Base-by-base conservation (phyloP, 1,140 invertebrate species). In the Pseudomyrmex pallidus region DNA sequence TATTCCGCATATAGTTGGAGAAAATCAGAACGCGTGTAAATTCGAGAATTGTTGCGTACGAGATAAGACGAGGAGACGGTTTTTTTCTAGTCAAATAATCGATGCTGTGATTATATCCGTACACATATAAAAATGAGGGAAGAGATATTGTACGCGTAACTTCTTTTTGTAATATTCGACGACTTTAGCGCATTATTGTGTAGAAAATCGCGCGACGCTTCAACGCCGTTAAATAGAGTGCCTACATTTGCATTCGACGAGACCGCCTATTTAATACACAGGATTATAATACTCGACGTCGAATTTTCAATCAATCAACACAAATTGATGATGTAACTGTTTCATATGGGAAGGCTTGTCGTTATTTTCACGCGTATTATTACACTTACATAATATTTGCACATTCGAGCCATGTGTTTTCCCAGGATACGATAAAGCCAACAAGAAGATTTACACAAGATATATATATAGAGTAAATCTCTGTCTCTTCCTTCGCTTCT, bases 191-290 rank as follows among this genome's bases (percentile, higher is more conserved):
- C 35, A 44, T 17, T 25, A 12, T 77, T 35, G 35, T 35, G 35
- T 35, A 35, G 35, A 77, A 22, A 12, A 74, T 76, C 48, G 56
- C 52, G 46, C 10, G 44, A 70, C 44, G 56, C 59, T 78, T 87
- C 44, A 76, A 70, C 78, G 64, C 56, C 70, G 59, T 67, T 85
- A 57, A 84, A 74, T 78, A 87, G 68, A 87, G 82, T 88, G 85
- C 85, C 85, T 88, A 80, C 68, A 76, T 74, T 46, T 70, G 57
- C 83, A 82, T 70, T 72, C 63, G 72, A 63, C 25, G 54, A 57
- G 77, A 72, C 9, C 48, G 74, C 73, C 54, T 77, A 57, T 44
- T 64, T 52, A 46, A 72, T 20, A 57, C 17, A 56, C 64, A 15
- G 10, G 17, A 78, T 78, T 78, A 35, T 35, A 78, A 56, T 54